Conservation (phyloP, 2,888 invertebrate species). For the Erebia ligea region DNA sequence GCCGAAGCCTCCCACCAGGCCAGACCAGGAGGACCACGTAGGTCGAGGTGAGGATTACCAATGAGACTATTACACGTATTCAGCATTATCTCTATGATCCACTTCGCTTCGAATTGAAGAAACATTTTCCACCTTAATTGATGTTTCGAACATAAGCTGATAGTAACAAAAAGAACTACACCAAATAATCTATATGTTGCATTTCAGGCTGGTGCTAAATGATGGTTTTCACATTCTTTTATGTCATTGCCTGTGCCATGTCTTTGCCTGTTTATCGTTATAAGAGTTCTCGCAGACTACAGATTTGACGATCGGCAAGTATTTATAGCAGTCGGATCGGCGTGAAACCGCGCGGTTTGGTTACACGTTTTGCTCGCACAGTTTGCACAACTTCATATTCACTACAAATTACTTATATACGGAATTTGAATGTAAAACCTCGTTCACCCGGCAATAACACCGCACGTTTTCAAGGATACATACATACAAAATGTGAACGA, state of each 20-base stretch:
- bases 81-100: too few species aligned
- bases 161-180: neutral
- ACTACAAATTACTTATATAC: too few species aligned
- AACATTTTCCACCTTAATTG: neutral
- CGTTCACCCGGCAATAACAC: too few species aligned
- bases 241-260: neutral
- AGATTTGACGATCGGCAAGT: neutral
- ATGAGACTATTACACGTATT: too few species aligned
- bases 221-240: constrained; percentile 4
- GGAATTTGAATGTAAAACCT: too few species aligned
- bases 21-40: too few species aligned
- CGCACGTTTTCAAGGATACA: too few species aligned
- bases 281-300: neutral
- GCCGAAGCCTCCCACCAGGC: too few species aligned
- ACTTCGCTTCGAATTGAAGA: neutral
- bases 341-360: neutral
- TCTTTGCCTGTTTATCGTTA: neutral
- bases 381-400: neutral
- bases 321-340: neutral
- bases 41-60: too few species aligned
- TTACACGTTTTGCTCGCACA: neutral
- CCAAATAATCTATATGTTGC: neutral
- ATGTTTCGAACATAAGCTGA: neutral
- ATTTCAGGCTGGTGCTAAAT: neutral
- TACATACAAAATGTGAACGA: too few species aligned